Evolutionary conservation across 2,888 invertebrate genomes (phyloP), one percentile per base, ranked within the genome.

Genomic region (Argynnis bischoffii): DNA sequence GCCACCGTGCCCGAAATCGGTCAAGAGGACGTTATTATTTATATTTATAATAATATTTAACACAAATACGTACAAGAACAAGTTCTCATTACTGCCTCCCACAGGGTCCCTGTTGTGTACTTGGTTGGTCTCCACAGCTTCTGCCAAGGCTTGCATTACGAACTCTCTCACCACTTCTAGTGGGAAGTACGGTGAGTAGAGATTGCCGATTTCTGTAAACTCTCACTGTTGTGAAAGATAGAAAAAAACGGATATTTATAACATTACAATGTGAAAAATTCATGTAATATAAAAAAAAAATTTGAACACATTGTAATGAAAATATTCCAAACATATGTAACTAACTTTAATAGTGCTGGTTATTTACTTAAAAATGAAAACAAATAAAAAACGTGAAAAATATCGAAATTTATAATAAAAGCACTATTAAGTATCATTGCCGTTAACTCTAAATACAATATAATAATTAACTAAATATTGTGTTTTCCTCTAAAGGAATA

Each of bases 71-170:
- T 92, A 99, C 98, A 99, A 93, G 92, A 99, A 99, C 0, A 99
- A 93, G 87, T 98, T 99, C 89, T 98, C 99, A 86, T 99, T 99
- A 82, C 97, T 97, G 76, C 99, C 99, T 15, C 99, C 99, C 68
- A 99, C 97, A 0, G 99, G 99, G 88, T 99, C 99, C 59, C 99
- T 91, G 88, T 98, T 99, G 86, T 99, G 99, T 0, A 98, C 97
- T 86, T 98, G 98, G 87, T 99, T 99, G 64, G 98, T 96, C 81
- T 97, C 96, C 6, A 99, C 99, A 0, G 99, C 98, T 74, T 98
- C 98, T 6, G 97, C 96, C 50, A 99, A 89, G 0, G 98, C 98
- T 77, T 95, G 95, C 98, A 99, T 99, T 63, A 98, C 96, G 85
- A 97, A 98, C 84, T 96, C 96, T 55, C 98, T 94, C 1, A 99